Evolutionary conservation across 2,888 invertebrate species (phyloP).

Genomic region (Tetanocera ferruginea): DNA sequence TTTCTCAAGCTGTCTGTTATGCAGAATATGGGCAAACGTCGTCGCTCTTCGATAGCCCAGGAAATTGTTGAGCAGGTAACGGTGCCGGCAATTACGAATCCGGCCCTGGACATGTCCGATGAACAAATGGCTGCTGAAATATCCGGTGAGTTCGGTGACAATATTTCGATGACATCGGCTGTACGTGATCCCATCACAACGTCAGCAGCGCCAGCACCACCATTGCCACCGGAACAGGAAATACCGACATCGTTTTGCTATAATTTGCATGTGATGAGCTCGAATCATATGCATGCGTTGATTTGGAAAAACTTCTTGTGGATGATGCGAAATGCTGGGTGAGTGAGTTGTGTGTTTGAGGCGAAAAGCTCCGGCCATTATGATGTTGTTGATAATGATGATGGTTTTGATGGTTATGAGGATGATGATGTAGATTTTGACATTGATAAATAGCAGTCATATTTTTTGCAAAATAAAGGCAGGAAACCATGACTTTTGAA

Average conservation of each 20-base stretch:
- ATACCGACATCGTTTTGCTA: conserved; percentile 73
- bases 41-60: conserved; percentile 84
- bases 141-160: conserved; percentile 89
- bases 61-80: conserved; percentile 80
- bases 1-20: conserved; percentile 84
- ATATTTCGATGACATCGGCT: conserved; percentile 83
- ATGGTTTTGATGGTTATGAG: neutral
- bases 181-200: conserved; percentile 75
- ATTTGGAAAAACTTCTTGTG: conserved; percentile 91
- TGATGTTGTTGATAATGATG: neutral
- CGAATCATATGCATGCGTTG: conserved; percentile 83
- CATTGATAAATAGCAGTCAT: no score
- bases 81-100: conserved; percentile 77
- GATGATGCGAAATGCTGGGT: conserved; percentile 88
- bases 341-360: conserved; percentile 55
- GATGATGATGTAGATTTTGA: neutral
- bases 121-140: conserved; percentile 80
- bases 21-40: conserved; percentile 85
- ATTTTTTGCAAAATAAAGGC: no score
- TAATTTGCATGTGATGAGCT: conserved; percentile 76
- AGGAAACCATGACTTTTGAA: no score
- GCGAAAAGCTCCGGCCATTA: no score
- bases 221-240: conserved; percentile 80
- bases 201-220: conserved; percentile 74
- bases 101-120: conserved; percentile 77